Conservation (phyloP, 2,113 vertebrate genomes). For the Eptesicus fuscus region DNA sequence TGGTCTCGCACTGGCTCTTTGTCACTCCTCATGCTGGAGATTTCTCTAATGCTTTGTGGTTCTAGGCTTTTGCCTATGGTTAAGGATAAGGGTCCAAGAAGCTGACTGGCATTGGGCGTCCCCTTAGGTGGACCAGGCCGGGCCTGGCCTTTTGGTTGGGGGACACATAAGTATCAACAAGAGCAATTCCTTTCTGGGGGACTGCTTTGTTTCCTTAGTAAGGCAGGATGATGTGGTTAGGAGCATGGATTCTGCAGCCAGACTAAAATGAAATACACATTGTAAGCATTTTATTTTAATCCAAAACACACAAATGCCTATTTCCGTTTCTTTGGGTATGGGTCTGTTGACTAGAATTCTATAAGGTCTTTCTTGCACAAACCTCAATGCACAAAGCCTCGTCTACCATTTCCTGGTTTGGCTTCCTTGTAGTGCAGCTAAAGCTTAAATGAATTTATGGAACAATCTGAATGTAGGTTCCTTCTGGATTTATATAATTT, state of each 20-base stretch:
- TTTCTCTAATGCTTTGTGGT: not conserved
- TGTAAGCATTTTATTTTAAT: conserved; percentile 25
- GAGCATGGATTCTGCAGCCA: not conserved
- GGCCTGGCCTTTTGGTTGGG: not conserved
- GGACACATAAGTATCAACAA: not conserved
- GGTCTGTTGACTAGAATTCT: not conserved
- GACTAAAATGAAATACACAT: not conserved
- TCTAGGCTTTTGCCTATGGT: not conserved
- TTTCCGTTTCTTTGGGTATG: not conserved
- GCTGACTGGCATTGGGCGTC: not conserved
- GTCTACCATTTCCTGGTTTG: not conserved
- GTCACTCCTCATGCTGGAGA: not conserved
- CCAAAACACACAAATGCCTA: not conserved
- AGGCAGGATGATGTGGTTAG: not conserved
- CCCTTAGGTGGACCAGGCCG: not conserved
- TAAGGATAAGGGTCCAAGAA: not conserved
- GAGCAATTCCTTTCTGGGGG: not conserved
- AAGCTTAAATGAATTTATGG: not conserved
- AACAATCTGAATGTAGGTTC: conserved; percentile 6
- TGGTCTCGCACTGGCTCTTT: not conserved
- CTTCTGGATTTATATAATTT: conserved; percentile 30
- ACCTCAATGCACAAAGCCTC: not conserved
- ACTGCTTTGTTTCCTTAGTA: not conserved
- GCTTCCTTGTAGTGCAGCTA: not conserved
- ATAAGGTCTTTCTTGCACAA: not conserved